phyloP scores from a whole-genome alignment of 2,113 vertebrate species.

The Cariama cristata region DNA sequence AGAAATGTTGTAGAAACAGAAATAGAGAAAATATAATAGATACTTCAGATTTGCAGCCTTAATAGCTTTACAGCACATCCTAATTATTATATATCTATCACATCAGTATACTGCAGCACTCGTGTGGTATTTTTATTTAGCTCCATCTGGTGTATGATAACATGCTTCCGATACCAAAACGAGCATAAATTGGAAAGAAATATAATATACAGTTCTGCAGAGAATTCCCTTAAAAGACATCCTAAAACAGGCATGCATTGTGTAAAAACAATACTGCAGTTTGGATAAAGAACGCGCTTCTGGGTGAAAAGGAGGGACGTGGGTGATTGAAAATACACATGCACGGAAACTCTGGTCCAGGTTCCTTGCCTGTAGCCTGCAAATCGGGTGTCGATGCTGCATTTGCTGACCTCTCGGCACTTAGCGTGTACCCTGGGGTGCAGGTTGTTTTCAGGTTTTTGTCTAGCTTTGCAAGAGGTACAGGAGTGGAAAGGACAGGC shows the following conservation, averaged over 20 bases:
- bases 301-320: background rate
- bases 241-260: fast-evolving
- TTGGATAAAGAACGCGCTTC: background rate
- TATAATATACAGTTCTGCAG: background rate
- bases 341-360: fast-evolving
- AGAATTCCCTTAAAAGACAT: background rate
- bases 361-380: background rate
- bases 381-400: fast-evolving
- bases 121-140: slow-evolving; percentile 54
- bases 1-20: slow-evolving; percentile 5
- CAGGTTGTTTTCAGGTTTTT: background rate
- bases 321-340: fast-evolving
- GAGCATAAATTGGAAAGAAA: background rate
- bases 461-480: background rate
- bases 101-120: slow-evolving; percentile 16
- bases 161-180: background rate
- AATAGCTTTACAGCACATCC: slow-evolving; percentile 46
- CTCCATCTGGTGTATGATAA: slow-evolving; percentile 61
- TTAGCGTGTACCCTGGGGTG: background rate
- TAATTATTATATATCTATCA: slow-evolving; percentile 68
- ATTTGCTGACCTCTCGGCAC: background rate
- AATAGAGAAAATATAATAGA: slow-evolving; percentile 39
- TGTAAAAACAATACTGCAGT: fast-evolving
- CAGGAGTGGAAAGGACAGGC: background rate
- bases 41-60: slow-evolving; percentile 46